Percentiles rank a stretch among this genome's conserved stretches.
Conservation (phyloP, 2,113 vertebrate genomes). For the Ivindomyrus marchei region DNA sequence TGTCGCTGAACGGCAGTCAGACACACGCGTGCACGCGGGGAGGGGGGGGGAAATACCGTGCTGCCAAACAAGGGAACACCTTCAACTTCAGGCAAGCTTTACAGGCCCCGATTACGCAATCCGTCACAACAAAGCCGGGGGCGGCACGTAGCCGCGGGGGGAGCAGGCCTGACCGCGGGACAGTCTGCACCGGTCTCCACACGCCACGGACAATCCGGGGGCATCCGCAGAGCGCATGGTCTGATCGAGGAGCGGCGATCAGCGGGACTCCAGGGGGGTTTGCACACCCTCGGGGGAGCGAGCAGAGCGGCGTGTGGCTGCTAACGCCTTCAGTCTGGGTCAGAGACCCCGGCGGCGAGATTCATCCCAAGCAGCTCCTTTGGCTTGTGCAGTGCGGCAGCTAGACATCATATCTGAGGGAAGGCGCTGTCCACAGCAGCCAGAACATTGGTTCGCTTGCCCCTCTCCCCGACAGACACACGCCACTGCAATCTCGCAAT, state of each 20-base stretch:
- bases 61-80: background rate
- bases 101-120: background rate
- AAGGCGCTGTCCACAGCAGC: background rate
- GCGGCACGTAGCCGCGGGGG: background rate
- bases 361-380: too few relatives aligned
- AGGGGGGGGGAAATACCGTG: background rate
- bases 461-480: background rate
- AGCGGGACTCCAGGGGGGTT: background rate
- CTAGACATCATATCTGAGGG: background rate
- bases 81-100: conserved; percentile 11
- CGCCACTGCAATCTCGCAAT: background rate
- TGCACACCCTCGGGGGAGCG: background rate
- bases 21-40: background rate
- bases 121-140: background rate
- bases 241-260: background rate
- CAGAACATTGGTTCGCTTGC: background rate
- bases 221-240: background rate
- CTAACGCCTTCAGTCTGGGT: background rate
- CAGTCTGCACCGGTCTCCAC: background rate
- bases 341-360: too few relatives aligned
- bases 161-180: background rate
- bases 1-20: background rate
- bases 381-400: background rate
- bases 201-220: background rate
- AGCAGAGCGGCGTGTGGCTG: background rate